phyloP scores from a whole-genome alignment of 1,140 invertebrate species.

The Drosophila repleta region DNA sequence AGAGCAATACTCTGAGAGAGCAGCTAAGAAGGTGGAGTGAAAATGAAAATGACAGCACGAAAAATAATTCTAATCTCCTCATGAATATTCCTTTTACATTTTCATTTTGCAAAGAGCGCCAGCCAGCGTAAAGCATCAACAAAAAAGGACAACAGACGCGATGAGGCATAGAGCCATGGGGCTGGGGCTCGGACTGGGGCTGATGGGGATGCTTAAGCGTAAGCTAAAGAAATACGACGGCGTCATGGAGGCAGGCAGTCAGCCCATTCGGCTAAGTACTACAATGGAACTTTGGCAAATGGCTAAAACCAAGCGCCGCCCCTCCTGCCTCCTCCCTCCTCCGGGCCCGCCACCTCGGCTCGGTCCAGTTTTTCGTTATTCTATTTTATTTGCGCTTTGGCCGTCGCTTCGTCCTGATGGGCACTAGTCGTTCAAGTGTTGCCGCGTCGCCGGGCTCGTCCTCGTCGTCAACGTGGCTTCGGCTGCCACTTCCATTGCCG shows the following conservation, averaged over 20 bases:
- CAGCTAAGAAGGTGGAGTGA: slow-evolving; percentile 53
- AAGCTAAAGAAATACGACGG: slow-evolving; percentile 72
- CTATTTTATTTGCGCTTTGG: slow-evolving; percentile 64
- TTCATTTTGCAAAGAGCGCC: slow-evolving; percentile 76
- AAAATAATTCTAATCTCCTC: slow-evolving; percentile 84
- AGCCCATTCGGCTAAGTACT: slow-evolving; percentile 54
- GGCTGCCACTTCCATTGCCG: slow-evolving; percentile 44
- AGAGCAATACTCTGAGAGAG: slow-evolving; percentile 2
- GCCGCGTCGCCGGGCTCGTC: slow-evolving; percentile 30
- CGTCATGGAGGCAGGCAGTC: slow-evolving; percentile 45
- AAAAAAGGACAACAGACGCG: slow-evolving; percentile 62
- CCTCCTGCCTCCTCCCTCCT: background rate
- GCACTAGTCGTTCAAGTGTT: slow-evolving; percentile 76
- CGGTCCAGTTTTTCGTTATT: slow-evolving; percentile 55
- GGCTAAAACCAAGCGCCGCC: slow-evolving; percentile 37
- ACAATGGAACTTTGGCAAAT: slow-evolving; percentile 68
- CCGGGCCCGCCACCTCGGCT: background rate
- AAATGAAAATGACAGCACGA: slow-evolving; percentile 81
- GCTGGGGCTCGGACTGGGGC: background rate
- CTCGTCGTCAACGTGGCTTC: slow-evolving; percentile 22
- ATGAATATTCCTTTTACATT: slow-evolving; percentile 83
- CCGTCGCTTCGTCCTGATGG: slow-evolving; percentile 56
- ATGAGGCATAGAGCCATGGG: slow-evolving; percentile 17
- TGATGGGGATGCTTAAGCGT: slow-evolving; percentile 40
- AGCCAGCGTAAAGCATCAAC: slow-evolving; percentile 64